phyloP scores from a whole-genome alignment of 2,888 invertebrate genomes.

The Cantharis flavilabris region DNA sequence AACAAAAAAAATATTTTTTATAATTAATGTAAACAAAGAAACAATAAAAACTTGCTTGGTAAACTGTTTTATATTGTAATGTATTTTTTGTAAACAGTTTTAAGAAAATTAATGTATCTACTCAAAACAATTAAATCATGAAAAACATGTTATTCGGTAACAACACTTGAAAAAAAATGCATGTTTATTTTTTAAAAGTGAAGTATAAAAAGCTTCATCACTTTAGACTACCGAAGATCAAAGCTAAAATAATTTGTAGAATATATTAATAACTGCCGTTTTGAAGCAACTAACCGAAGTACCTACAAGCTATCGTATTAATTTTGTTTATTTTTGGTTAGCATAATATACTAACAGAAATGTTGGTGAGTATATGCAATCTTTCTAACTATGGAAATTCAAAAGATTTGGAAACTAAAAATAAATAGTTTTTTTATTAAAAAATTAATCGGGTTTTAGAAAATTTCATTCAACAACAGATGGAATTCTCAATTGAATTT shows the following conservation, averaged over 20 bases:
- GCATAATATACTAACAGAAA: background rate
- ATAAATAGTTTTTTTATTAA: no score
- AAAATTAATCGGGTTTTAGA: no score
- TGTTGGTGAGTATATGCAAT: background rate
- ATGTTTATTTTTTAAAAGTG: background rate
- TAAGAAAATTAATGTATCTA: background rate
- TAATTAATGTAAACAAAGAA: background rate
- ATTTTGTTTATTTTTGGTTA: background rate
- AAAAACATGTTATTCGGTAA: background rate
- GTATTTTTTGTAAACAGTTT: background rate
- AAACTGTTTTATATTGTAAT: background rate
- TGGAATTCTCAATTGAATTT: no score
- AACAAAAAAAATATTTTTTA: background rate
- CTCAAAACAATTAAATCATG: background rate
- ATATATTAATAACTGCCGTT: background rate
- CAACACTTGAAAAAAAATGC: background rate
- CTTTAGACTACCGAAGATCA: background rate
- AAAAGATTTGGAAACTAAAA: no score
- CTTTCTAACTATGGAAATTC: no score
- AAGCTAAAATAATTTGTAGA: background rate
- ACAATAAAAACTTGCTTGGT: no score
- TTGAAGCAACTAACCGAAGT: background rate
- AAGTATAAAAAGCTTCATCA: background rate
- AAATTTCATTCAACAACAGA: no score
- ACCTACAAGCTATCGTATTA: background rate